phyloP scores from a whole-genome alignment of 2,113 vertebrate species.

The Emydocephalus ijimae region DNA sequence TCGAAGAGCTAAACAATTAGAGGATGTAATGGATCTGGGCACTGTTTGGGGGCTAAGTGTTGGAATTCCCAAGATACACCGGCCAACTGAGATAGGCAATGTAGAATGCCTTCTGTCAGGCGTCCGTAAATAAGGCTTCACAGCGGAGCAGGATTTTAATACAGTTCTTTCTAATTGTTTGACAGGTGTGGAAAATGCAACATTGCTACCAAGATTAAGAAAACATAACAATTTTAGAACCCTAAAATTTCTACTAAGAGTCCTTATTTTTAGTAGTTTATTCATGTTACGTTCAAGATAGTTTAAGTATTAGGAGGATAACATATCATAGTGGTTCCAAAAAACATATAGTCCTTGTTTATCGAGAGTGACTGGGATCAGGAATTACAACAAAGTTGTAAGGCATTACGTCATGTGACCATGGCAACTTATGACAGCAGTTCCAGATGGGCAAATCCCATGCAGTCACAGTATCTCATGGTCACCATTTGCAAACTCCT shows the following conservation, averaged over 20 bases:
- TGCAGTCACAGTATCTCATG: background rate
- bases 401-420: background rate
- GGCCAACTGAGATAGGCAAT: slow-evolving; percentile 76
- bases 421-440: background rate
- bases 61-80: slow-evolving; percentile 66
- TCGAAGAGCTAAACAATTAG: background rate
- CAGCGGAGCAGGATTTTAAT: slow-evolving; percentile 50
- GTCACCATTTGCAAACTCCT: background rate
- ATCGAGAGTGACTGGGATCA: background rate
- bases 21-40: slow-evolving; percentile 34
- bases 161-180: slow-evolving; percentile 24
- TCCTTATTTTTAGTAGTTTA: background rate
- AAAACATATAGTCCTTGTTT: background rate
- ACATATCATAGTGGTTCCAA: background rate
- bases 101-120: slow-evolving; percentile 60
- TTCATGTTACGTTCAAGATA: background rate
- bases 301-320: background rate
- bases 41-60: slow-evolving; percentile 60
- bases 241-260: background rate
- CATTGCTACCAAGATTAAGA: slow-evolving; percentile 51
- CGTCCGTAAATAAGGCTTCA: slow-evolving; percentile 44
- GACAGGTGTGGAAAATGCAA: slow-evolving; percentile 57
- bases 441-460: background rate
- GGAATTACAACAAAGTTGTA: background rate
- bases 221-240: background rate